A percentile compares a stretch with the other conserved stretches of the same genome.
phyloP scores from a whole-genome alignment of 2,797 vertebrate species.

The Smutsia gigantea region DNA sequence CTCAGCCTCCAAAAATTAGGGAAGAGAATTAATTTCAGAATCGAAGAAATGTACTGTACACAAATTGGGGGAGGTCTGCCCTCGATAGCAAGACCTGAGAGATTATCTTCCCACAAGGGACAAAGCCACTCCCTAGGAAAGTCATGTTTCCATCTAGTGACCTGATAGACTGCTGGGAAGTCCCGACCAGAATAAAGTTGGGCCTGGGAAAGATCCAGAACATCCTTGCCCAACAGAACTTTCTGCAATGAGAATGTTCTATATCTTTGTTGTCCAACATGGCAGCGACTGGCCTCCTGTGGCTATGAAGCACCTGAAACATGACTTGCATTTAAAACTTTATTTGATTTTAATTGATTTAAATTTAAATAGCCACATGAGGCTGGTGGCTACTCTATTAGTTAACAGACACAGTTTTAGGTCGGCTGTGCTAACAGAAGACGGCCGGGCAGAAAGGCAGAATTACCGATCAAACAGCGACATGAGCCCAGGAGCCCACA shows the following conservation, averaged over 20 bases:
- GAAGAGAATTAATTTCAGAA: background rate
- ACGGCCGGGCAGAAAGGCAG: background rate
- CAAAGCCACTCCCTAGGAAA: background rate
- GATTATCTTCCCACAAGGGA: background rate
- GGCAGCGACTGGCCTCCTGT: background rate
- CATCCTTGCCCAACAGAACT: background rate
- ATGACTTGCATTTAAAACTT: too few relatives aligned
- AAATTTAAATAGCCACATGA: background rate
- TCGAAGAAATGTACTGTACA: background rate
- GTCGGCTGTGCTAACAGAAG: background rate
- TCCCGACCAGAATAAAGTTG: background rate
- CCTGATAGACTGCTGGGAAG: background rate
- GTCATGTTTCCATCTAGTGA: background rate
- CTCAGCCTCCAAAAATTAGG: background rate
- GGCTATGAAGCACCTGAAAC: background rate
- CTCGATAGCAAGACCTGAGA: background rate
- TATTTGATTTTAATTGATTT: background rate
- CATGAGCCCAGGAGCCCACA: background rate
- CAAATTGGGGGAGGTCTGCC: background rate
- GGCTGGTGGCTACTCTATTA: background rate
- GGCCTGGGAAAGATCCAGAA: background rate
- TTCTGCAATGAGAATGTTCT: background rate
- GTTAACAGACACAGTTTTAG: background rate
- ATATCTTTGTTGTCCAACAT: background rate
- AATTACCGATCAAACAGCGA: background rate